These are phyloP conservation scores for Stenoptilia bipunctidactyla DNA, from an alignment of 2,888 invertebrate species.

Conservation along the genomic window DNA sequence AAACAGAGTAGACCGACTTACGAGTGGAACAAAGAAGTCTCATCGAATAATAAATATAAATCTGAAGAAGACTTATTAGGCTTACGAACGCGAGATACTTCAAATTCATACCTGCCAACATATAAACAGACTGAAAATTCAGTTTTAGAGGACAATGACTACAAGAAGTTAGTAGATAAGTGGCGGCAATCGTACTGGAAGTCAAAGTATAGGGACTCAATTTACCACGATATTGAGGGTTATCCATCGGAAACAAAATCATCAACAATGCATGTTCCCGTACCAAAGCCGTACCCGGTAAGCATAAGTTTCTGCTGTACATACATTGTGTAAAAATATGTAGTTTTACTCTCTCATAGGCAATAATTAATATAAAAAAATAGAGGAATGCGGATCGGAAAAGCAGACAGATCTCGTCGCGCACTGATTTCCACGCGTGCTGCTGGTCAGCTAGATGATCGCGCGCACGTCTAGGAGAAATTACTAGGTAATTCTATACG, in stretches of 20 bases:
- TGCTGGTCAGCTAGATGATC: conserved; percentile 47
- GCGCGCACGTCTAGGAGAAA: conserved; percentile 47
- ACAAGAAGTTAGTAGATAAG: conserved; percentile 48
- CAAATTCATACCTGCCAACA: conserved; percentile 42
- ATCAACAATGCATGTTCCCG: conserved; percentile 45
- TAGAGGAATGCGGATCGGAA: conserved; percentile 64
- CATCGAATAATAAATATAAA: conserved; percentile 38
- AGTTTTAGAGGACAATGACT: conserved; percentile 37
- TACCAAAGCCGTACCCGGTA: conserved; percentile 58
- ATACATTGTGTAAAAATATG: background rate
- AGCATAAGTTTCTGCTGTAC: conserved; percentile 18
- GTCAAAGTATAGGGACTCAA: conserved; percentile 45
- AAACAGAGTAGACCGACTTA: conserved; percentile 29
- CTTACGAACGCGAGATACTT: conserved; percentile 51
- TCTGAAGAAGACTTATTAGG: conserved; percentile 58
- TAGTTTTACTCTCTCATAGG: conserved; percentile 22
- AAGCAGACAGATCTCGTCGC: conserved; percentile 48
- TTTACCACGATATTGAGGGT: conserved; percentile 39
- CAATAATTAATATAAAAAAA: conserved; percentile 43
- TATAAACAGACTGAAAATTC: conserved; percentile 33
- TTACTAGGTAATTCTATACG: conserved; percentile 45
- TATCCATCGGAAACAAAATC: conserved; percentile 36
- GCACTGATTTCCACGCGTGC: conserved; percentile 58
- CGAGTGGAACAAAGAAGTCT: conserved; percentile 42
- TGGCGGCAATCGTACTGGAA: conserved; percentile 56